These are phyloP conservation scores for Drosophila mulleri DNA, from an alignment of 2,888 invertebrate species.

Conservation along the genomic window DNA sequence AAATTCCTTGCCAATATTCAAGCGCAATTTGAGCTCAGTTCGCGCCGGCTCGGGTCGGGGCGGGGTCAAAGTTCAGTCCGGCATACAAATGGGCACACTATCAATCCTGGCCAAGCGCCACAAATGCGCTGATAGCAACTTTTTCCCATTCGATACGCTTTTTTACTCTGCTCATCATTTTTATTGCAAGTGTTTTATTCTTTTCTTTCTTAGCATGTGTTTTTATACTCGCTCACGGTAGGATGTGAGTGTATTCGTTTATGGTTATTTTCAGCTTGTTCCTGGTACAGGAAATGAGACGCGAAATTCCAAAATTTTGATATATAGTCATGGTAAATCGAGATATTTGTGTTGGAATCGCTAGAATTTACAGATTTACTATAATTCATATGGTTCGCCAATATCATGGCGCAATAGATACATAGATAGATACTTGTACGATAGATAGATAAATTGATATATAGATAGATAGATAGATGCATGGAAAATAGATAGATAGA, in stretches of 20 bases:
- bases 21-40: conserved; percentile 48
- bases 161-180: conserved; percentile 52
- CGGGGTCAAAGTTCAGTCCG: conserved; percentile 30
- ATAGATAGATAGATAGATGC: too few relatives aligned
- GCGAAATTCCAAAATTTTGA: too few relatives aligned
- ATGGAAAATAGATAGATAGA: too few relatives aligned
- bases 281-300: too few relatives aligned
- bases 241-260: neutral
- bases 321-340: too few relatives aligned
- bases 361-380: too few relatives aligned
- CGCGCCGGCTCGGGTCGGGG: neutral
- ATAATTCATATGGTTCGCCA: too few relatives aligned
- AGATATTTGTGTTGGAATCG: too few relatives aligned
- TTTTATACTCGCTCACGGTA: neutral
- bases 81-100: conserved; percentile 69
- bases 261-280: too few relatives aligned
- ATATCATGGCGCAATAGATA: too few relatives aligned
- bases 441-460: too few relatives aligned
- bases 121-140: conserved; percentile 54
- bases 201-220: conserved; percentile 25
- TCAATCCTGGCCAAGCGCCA: conserved; percentile 64
- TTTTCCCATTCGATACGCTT: conserved; percentile 46
- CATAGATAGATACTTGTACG: too few relatives aligned
- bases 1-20: conserved; percentile 69
- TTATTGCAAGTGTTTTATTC: conserved; percentile 61